Percentiles rank a stretch among this genome's conserved stretches.
phyloP scores from a whole-genome alignment of 53 echinoderm and acorn worm genomes.

The Holothuria scabra region DNA sequence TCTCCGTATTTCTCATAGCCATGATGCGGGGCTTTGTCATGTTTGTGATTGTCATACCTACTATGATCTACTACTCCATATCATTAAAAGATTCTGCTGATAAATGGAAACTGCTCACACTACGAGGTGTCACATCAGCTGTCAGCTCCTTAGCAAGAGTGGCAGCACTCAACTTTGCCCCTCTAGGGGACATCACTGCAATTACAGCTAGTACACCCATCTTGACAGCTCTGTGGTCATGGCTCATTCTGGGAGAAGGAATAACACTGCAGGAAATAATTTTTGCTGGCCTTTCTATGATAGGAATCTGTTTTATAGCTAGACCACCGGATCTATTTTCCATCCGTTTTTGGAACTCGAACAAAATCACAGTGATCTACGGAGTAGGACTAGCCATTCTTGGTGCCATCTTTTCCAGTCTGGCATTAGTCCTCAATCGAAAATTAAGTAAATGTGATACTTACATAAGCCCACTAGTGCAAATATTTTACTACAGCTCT shows the following conservation, averaged over 20 bases:
- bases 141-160: conserved; percentile 4
- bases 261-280: neutral
- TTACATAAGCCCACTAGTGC: conserved; percentile 14
- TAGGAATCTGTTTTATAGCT: conserved; percentile 32
- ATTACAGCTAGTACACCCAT: conserved; percentile 18
- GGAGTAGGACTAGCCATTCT: conserved; percentile 7
- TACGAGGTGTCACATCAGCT: neutral
- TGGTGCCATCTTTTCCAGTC: conserved; percentile 6
- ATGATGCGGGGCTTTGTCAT: conserved; percentile 31
- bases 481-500: conserved; percentile 18
- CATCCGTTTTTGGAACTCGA: neutral
- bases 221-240: conserved; percentile 23
- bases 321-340: neutral
- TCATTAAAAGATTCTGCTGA: neutral
- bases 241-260: neutral
- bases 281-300: conserved; percentile 4
- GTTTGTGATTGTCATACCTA: neutral
- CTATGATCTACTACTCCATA: neutral
- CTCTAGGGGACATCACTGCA: conserved; percentile 27
- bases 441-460: conserved; percentile 25
- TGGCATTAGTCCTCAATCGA: conserved; percentile 24
- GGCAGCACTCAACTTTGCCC: conserved; percentile 6
- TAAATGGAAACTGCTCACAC: conserved; percentile 14
- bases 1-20: conserved; percentile 9
- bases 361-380: neutral